Conservation (phyloP, 1,140 invertebrate genomes). For the Ceratina japonica region DNA sequence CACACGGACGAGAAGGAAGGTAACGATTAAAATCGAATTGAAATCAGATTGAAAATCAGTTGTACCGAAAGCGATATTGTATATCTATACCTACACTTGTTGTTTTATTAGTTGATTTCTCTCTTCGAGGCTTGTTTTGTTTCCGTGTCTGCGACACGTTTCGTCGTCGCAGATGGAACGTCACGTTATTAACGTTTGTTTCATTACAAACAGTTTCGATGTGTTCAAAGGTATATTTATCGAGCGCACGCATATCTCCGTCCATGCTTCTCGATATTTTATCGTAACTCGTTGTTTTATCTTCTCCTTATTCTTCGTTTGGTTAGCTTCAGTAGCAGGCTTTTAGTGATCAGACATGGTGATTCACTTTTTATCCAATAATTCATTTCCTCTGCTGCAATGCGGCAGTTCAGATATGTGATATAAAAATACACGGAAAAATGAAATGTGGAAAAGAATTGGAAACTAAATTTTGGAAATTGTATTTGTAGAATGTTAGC, state of each 20-base stretch:
- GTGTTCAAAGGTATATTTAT: conserved; percentile 24
- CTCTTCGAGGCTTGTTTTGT: conserved; percentile 57
- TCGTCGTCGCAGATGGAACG: conserved; percentile 2
- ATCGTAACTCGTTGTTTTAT: conserved; percentile 43
- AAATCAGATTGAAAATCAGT: conserved; percentile 50
- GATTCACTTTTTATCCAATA: conserved; percentile 32
- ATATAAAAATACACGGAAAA: not conserved
- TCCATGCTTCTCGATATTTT: conserved; percentile 23
- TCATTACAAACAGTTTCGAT: conserved; percentile 5
- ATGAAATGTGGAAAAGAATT: not conserved
- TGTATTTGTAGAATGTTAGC: no score
- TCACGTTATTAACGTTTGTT: conserved; percentile 15
- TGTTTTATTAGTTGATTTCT: conserved; percentile 32
- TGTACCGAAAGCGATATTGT: no score
- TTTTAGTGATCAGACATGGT: conserved; percentile 62
- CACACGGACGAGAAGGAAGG: conserved; percentile 78
- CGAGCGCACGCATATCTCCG: conserved; percentile 25
- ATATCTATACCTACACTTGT: no score
- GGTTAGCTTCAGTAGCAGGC: conserved; percentile 71
- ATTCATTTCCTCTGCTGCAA: not conserved
- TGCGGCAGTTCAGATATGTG: no score
- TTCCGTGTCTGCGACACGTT: conserved; percentile 30
- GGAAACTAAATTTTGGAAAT: no score
- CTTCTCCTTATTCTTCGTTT: conserved; percentile 11
- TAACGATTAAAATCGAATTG: conserved; percentile 71